Evolutionary conservation across 2,797 vertebrate genomes (phyloP), one percentile per base, ranked within the genome.

Genomic region (Botia almorhae): DNA sequence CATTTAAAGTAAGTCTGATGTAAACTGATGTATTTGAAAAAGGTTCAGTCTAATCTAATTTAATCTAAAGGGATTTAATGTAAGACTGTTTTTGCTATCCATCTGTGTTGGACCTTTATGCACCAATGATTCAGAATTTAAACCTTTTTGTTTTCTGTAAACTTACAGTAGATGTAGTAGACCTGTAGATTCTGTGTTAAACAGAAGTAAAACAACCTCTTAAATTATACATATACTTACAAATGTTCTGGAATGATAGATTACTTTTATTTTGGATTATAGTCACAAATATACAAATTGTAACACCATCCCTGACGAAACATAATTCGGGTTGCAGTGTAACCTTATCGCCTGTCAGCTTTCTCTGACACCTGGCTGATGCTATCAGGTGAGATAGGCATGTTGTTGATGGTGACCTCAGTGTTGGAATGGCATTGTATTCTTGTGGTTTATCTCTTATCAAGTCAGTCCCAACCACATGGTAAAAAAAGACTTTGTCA

Each of bases 371-470:
- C 85, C 87, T 88, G 85, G 81, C 78, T 80, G 82, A 85, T 87
- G 83, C 82, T 85, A 88, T 87, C 85, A 87, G 86, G 76, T 88
- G 79, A 85, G 84, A 81, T 86, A 83, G 84, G 75, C 78, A 76
- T 76, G 81, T 81, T 85, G 86, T 85, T 85, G 82, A 86, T 82
- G 81, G 64, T 77, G 48, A 79, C 76, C 55, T 55, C 84, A 74
- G 82, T 78, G 85, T 81, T 84, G 84, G 85, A 87, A 85, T 88
- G 85, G 84, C 85, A 86, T 87, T 84, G 78, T 64, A 33, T 74
- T 86, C 71, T 77, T 70, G 76, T 64, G 80, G 53, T 80, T 76
- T 87, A 80, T 77, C 69, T 79, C 78, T 81, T 85, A 77, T 65
- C 68, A 79, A 72, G 48, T 81, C 56, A 74, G 48, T 84, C 68